phyloP scores from a whole-genome alignment of 2,888 invertebrate genomes.

The Archaeoteleia sp. region DNA sequence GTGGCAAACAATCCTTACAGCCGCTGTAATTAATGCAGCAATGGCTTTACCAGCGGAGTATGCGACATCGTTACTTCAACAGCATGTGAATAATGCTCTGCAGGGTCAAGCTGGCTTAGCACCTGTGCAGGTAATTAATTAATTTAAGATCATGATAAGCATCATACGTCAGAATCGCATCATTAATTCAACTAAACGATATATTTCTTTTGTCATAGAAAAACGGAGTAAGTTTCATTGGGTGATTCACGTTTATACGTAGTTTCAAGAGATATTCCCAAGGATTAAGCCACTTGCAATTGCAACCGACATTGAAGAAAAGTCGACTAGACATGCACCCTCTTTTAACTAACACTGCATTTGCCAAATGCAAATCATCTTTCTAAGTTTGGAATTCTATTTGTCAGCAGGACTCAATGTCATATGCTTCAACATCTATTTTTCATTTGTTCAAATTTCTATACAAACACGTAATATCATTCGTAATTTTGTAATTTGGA shows the following conservation, averaged over 20 bases:
- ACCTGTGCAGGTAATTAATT: slow-evolving; percentile 64
- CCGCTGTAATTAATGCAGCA: slow-evolving; percentile 92
- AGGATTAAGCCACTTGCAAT: slow-evolving; percentile 42
- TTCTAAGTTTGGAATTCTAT: slow-evolving; percentile 27
- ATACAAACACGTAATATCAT: no score
- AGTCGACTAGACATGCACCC: slow-evolving; percentile 11
- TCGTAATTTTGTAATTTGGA: no score
- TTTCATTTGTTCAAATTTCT: slow-evolving; percentile 12
- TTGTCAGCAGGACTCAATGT: background rate
- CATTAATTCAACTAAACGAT: slow-evolving; percentile 62
- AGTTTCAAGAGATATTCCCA: slow-evolving; percentile 42
- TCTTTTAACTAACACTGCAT: background rate
- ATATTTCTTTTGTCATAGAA: slow-evolving; percentile 44
- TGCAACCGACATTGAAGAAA: slow-evolving; percentile 38
- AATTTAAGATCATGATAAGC: background rate
- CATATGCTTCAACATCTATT: slow-evolving; percentile 7
- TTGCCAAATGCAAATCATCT: slow-evolving; percentile 21
- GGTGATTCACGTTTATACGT: slow-evolving; percentile 41
- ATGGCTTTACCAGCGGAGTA: slow-evolving; percentile 89
- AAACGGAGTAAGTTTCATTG: slow-evolving; percentile 52
- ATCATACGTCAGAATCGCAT: slow-evolving; percentile 54
- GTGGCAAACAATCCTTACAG: slow-evolving; percentile 84
- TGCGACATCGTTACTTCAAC: slow-evolving; percentile 89
- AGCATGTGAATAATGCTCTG: slow-evolving; percentile 89
- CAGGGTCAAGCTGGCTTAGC: slow-evolving; percentile 76